Evolutionary conservation across 2,888 invertebrate genomes (phyloP).

Genomic region (Stenolophus ochropezus): DNA sequence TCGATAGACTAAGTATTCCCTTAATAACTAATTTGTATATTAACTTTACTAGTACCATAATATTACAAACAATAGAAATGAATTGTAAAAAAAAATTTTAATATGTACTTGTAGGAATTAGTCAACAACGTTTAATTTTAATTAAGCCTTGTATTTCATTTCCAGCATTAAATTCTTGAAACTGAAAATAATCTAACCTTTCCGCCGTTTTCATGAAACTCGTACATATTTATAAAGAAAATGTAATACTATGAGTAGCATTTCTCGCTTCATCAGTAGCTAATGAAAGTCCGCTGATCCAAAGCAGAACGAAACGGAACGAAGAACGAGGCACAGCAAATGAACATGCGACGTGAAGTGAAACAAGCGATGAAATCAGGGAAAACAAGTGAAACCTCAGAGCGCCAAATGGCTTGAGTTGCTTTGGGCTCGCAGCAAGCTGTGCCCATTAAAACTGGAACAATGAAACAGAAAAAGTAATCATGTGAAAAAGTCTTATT

Average conservation of each 20-base stretch:
- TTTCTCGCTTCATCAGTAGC: conserved; percentile 23
- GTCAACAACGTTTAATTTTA: not conserved
- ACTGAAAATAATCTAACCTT: not conserved
- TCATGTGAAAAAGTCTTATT: conserved; percentile 13
- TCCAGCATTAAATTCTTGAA: not conserved
- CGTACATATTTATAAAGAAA: conserved; percentile 16
- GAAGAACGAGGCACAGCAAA: not conserved
- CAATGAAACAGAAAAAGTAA: not conserved
- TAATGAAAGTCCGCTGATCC: conserved; percentile 11
- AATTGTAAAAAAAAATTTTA: no score
- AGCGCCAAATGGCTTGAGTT: not conserved
- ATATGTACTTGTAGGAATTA: no score
- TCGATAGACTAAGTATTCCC: no score
- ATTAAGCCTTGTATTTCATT: not conserved
- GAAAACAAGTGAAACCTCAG: conserved; percentile 25
- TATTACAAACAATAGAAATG: no score
- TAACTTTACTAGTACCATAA: no score
- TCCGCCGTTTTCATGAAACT: not conserved
- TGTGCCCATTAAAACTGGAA: conserved; percentile 4
- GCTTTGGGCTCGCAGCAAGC: not conserved
- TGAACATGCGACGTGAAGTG: not conserved
- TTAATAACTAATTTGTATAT: no score
- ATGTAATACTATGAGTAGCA: conserved; percentile 10
- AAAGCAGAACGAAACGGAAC: conserved; percentile 11
- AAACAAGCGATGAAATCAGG: conserved; percentile 24